A percentile compares a stretch with the other conserved stretches of the same genome.
These are phyloP conservation scores for Psilopsiagon aurifrons DNA, from an alignment of 2,113 vertebrate genomes.

Conservation along the genomic window DNA sequence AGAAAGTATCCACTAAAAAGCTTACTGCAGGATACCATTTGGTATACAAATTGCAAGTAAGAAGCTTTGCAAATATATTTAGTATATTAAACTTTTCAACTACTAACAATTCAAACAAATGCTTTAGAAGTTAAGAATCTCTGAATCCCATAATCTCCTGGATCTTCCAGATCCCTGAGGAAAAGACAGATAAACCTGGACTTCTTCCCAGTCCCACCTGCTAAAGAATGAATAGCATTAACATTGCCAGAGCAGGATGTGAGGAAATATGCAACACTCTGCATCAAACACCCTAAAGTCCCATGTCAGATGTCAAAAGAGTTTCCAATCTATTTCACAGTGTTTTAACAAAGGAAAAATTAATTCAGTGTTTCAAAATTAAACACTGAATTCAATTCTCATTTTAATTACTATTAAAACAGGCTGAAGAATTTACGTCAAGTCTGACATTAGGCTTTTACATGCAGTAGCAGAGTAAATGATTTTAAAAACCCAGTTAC, in stretches of 20 bases:
- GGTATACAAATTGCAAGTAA: not conserved
- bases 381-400: not conserved
- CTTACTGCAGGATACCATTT: not conserved
- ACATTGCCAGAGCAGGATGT: not conserved
- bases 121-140: not conserved
- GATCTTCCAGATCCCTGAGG: not conserved
- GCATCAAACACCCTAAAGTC: not conserved
- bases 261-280: not conserved
- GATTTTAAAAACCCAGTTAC: not conserved
- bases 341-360: constrained; percentile 9
- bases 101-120: constrained; percentile 1
- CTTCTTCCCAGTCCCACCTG: not conserved
- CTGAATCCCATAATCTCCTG: not conserved
- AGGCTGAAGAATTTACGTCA: not conserved
- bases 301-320: not conserved
- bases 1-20: not conserved
- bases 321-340: constrained; percentile 13
- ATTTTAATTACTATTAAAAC: constrained; percentile 15
- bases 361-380: not conserved
- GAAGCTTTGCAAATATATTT: not conserved
- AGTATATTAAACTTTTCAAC: not conserved
- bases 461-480: not conserved
- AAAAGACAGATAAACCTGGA: not conserved
- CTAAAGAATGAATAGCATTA: not conserved
- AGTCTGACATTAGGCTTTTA: not conserved